Percentiles rank a stretch among this genome's conserved stretches.
phyloP scores from a whole-genome alignment of 1,140 invertebrate species.

The Lasaia peninsularis region DNA sequence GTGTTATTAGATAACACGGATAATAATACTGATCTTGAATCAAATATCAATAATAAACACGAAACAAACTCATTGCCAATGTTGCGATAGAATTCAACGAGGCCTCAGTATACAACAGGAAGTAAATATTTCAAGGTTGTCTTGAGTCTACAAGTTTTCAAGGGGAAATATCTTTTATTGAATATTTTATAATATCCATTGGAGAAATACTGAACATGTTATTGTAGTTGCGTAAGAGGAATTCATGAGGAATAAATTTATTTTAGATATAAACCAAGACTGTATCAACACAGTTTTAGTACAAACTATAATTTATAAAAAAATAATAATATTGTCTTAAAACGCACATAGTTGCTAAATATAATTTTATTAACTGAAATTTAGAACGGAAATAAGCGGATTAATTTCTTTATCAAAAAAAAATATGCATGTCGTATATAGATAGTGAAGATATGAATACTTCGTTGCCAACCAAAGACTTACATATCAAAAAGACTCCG shows the following conservation, averaged over 20 bases:
- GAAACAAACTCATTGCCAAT: slow-evolving; percentile 40
- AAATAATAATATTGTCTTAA: too few species aligned
- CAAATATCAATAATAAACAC: slow-evolving; percentile 6
- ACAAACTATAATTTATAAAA: too few species aligned
- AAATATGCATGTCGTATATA: too few species aligned
- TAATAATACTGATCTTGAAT: neutral
- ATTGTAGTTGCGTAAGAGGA: neutral
- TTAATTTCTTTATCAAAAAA: too few species aligned
- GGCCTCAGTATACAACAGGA: slow-evolving; percentile 44
- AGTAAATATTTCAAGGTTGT: slow-evolving; percentile 41
- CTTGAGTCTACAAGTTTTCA: slow-evolving; percentile 26
- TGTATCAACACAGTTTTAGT: too few species aligned
- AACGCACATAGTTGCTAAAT: too few species aligned
- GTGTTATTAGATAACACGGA: neutral
- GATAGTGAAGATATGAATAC: too few species aligned
- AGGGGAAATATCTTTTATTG: slow-evolving; percentile 21
- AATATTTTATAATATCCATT: slow-evolving; percentile 13
- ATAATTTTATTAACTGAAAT: too few species aligned
- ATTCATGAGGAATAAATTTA: neutral
- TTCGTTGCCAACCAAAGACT: too few species aligned
- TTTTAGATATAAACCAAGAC: neutral
- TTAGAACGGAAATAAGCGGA: too few species aligned
- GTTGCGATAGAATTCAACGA: slow-evolving; percentile 39
- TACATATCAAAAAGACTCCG: too few species aligned
- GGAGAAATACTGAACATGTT: slow-evolving; percentile 6